Percentiles rank a stretch among this genome's conserved stretches.
Evolutionary conservation across 2,113 vertebrate genomes (phyloP).

Genomic region (Acinonyx jubatus): DNA sequence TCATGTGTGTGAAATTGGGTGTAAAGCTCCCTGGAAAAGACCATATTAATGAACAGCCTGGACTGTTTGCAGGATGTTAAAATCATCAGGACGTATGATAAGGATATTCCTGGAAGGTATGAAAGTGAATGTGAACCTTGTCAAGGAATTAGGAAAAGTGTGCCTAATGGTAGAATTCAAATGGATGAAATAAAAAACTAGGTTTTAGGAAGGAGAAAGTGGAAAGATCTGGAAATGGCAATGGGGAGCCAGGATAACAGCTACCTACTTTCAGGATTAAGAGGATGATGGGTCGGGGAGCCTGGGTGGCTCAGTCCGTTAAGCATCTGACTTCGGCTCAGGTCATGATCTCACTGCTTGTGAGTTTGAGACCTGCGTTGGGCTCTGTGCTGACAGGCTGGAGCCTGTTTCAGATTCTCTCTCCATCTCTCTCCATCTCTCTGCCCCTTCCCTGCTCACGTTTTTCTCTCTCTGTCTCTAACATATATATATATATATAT

Average conservation of each 20-base stretch:
- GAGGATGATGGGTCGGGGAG: background rate
- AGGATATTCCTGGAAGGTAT: background rate
- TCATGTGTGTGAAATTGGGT: background rate
- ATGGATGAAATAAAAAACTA: background rate
- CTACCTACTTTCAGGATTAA: background rate
- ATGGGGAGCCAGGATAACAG: background rate
- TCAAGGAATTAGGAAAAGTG: background rate
- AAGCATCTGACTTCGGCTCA: too few species aligned
- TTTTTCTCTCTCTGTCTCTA: too few species aligned
- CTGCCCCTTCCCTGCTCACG: too few species aligned
- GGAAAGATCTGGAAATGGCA: background rate
- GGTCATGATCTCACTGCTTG: too few species aligned
- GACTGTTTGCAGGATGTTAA: background rate
- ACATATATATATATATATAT: too few species aligned
- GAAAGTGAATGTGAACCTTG: background rate
- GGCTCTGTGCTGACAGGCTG: too few species aligned
- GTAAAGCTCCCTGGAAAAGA: background rate
- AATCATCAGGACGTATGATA: background rate
- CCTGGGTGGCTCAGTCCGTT: too few species aligned
- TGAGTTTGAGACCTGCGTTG: too few species aligned
- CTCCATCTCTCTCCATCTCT: too few species aligned
- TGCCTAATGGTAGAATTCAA: background rate
- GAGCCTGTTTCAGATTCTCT: too few species aligned
- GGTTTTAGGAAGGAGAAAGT: background rate
- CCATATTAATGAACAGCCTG: background rate